Base-by-base conservation (phyloP, 2,888 invertebrate species). In the Idaea straminata region DNA sequence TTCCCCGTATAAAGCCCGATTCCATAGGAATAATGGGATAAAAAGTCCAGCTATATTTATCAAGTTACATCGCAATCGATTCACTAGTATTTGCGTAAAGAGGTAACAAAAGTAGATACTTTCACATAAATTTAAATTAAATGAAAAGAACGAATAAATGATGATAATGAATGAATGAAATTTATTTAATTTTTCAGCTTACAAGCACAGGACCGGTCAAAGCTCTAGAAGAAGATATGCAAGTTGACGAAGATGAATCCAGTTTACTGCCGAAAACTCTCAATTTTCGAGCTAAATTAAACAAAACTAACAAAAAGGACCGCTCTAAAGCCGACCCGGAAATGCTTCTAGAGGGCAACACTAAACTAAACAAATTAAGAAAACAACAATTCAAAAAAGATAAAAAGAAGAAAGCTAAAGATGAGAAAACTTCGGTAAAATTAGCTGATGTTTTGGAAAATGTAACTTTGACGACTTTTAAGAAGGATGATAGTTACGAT, bases 281-380 rank as follows among this genome's bases (percentile, higher is more conserved):
- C 0, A 92, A 77, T 77, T 91, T 93, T 69, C 75, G 85, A 67
- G 78, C 86, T 0, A 88, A 87, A 77, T 77, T 89, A 61, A 85
- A 84, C 15, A 91, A 91, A 72, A 82, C 77, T 25, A 83, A 82
- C 34, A 87, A 87, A 73, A 78, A 79, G 1, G 89, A 88, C 69
- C 79, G 81, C 60, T 75, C 81, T 38, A 95, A 95, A 80, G 67
- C 76, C 3, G 95, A 96, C 84, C 95, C 96, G 0, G 93, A 95
- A 80, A 95, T 95, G 93, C 89, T 93, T 62, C 82, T 96, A 63
- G 96, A 96, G 83, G 97, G 97, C 69, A 96, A 96, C 81, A 86
- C 93, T 0, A 92, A 89, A 73, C 84, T 81, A 38, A 92, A 92
- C 66, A 85, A 91, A 74, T 57, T 91, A 47, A 87, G 86, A 35